Conservation (phyloP, 1,140 invertebrate species). For the Cryptotermes secundus region DNA sequence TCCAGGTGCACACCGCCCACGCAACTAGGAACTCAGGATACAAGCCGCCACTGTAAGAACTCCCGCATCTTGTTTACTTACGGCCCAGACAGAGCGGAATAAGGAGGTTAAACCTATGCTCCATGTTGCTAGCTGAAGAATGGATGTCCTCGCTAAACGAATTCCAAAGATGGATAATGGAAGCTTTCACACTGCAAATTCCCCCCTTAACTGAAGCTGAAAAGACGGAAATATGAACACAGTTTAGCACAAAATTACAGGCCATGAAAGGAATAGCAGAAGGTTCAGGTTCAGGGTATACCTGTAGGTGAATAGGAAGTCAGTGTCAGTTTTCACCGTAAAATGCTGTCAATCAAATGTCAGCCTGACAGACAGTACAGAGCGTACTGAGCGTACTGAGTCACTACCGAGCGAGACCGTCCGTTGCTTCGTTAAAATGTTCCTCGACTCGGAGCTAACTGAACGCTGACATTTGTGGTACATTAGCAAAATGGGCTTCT, state of each 20-base stretch:
- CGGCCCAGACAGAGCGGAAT: not conserved
- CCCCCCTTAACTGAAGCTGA: not conserved
- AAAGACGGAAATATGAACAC: slow-evolving; percentile 12
- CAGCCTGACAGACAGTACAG: not conserved
- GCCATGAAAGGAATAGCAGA: not conserved
- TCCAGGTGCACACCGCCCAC: not conserved
- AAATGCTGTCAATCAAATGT: slow-evolving; percentile 7
- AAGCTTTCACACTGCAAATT: not conserved
- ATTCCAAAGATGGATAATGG: slow-evolving; percentile 1
- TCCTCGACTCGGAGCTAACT: not conserved
- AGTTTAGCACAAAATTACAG: slow-evolving; percentile 14
- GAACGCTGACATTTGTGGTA: not conserved
- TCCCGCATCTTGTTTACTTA: not conserved
- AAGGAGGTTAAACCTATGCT: not conserved
- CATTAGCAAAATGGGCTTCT: not conserved
- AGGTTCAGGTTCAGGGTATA: not conserved
- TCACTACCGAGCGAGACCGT: not conserved
- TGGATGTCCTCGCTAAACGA: not conserved
- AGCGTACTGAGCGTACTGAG: no score
- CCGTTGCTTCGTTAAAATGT: not conserved
- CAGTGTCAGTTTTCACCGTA: not conserved
- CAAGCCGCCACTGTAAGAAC: not conserved
- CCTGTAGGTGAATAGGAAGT: not conserved
- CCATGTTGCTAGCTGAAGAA: not conserved
- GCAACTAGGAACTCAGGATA: not conserved